phyloP scores from a whole-genome alignment of 2,888 invertebrate species.

The Beris morrisii region DNA sequence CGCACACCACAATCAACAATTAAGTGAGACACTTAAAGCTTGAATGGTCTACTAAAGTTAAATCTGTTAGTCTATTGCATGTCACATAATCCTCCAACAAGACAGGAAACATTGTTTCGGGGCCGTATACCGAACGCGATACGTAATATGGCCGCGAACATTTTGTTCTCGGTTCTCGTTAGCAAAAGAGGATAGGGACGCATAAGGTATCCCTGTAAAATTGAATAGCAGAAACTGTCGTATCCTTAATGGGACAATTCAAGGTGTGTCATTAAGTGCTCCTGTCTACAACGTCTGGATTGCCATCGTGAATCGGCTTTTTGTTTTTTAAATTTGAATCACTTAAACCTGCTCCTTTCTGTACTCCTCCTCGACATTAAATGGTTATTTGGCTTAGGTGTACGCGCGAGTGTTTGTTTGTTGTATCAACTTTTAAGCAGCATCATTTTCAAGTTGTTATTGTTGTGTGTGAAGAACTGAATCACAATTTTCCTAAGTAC shows the following conservation, averaged over 20 bases:
- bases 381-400: constrained; percentile 10
- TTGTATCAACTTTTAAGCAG: constrained; percentile 14
- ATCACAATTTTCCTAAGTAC: constrained; percentile 37
- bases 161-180: too few species aligned
- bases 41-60: constrained; percentile 15
- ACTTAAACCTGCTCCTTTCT: constrained; percentile 16
- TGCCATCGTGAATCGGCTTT: constrained; percentile 4
- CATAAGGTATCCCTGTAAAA: not conserved
- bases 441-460: not conserved
- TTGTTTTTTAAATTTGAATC: constrained; percentile 19
- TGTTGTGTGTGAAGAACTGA: not conserved
- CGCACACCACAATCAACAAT: constrained; percentile 19
- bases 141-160: too few species aligned
- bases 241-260: constrained; percentile 10
- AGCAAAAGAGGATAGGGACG: too few species aligned
- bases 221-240: constrained; percentile 8
- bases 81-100: constrained; percentile 29
- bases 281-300: constrained; percentile 1
- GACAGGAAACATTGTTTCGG: constrained; percentile 17
- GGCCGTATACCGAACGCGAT: constrained; percentile 11
- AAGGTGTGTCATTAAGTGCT: constrained; percentile 5
- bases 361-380: constrained; percentile 15
- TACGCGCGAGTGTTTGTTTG: not conserved
- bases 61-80: constrained; percentile 18
- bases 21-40: constrained; percentile 15